Evolutionary conservation across 1,140 invertebrate genomes (phyloP).

Genomic region (Temnothorax nylanderi): DNA sequence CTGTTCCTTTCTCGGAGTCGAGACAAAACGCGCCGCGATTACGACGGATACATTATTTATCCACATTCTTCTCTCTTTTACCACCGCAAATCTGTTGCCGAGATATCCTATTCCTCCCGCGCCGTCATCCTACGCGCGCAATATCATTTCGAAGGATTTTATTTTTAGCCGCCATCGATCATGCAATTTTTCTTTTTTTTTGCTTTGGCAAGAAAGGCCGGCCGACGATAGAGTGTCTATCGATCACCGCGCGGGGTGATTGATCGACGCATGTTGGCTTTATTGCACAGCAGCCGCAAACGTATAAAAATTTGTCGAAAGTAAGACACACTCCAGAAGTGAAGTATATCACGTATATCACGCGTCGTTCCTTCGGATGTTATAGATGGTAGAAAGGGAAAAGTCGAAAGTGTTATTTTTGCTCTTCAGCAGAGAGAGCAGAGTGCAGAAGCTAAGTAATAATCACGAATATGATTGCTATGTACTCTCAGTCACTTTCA

Average conservation of each 20-base stretch:
- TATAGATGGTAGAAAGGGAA: constrained; percentile 7
- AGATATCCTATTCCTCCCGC: not conserved
- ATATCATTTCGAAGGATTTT: constrained; percentile 28
- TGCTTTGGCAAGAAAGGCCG: not conserved
- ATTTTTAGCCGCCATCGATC: constrained; percentile 43
- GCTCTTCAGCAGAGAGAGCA: constrained; percentile 14
- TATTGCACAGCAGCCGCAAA: not conserved
- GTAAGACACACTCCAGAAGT: constrained; percentile 14
- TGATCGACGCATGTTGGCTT: constrained; percentile 9
- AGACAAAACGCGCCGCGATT: constrained; percentile 31
- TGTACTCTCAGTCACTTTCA: constrained; percentile 18
- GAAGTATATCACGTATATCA: not conserved
- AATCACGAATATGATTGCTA: constrained; percentile 19
- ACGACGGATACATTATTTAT: constrained; percentile 55
- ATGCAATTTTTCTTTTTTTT: constrained; percentile 40
- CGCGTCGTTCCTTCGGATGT: not conserved
- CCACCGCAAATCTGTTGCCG: constrained; percentile 6
- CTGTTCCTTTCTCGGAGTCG: constrained; percentile 58
- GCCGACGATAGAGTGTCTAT: constrained; percentile 27
- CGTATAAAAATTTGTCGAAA: constrained; percentile 52
- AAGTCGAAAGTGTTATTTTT: constrained; percentile 37
- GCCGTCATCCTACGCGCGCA: not conserved
- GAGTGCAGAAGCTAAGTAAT: not conserved
- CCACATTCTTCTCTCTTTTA: constrained; percentile 10
- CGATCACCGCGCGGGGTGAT: constrained; percentile 43